Percentiles rank a stretch among this genome's conserved stretches.
Conservation (phyloP, 2,797 vertebrate species). For the Pangasius mekongensis region DNA sequence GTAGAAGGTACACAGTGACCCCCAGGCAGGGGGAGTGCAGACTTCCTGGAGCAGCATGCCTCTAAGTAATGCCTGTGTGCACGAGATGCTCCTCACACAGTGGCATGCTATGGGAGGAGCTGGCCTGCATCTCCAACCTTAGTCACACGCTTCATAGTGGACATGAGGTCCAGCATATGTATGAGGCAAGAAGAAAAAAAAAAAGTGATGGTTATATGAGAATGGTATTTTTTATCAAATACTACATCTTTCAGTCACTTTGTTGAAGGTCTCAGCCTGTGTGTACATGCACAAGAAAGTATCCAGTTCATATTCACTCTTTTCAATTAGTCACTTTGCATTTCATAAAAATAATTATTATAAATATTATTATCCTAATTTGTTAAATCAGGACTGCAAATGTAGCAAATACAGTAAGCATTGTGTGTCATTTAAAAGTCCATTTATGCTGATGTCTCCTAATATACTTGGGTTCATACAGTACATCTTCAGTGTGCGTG, state of each 20-base stretch:
- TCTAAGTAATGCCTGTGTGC: background rate
- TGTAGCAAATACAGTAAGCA: background rate
- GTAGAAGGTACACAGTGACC: background rate
- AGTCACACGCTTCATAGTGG: background rate
- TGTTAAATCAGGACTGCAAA: background rate
- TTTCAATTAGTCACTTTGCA: background rate
- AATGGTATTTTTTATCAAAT: no score
- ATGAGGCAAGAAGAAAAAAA: background rate
- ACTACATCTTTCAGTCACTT: background rate
- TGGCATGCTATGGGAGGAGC: background rate
- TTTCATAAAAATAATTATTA: background rate
- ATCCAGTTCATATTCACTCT: background rate
- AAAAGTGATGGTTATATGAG: background rate
- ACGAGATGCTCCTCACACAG: no score
- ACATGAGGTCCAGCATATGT: background rate
- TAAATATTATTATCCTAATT: background rate
- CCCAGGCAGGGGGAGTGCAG: background rate
- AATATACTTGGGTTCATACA: background rate
- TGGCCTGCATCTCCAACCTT: background rate
- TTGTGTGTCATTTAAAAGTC: background rate
- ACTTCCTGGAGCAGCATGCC: background rate
- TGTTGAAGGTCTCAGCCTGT: background rate
- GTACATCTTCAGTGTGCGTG: background rate
- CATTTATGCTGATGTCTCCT: background rate
- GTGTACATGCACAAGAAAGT: background rate